phyloP scores from a whole-genome alignment of 2,888 invertebrate genomes.

The Cephus sareptanus region DNA sequence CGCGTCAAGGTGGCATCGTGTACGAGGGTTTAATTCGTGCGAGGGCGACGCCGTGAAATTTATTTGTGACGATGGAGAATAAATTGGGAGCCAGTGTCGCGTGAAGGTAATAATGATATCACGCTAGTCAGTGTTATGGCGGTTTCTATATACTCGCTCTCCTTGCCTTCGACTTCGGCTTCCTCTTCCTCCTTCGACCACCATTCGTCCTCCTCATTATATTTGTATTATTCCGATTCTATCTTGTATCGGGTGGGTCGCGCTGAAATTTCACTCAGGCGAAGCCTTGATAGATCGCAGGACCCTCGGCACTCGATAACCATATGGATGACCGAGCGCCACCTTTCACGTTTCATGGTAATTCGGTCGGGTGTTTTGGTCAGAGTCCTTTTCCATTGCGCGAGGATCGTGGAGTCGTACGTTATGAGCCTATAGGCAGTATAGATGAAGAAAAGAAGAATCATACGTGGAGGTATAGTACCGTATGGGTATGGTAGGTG shows the following conservation, averaged over 20 bases:
- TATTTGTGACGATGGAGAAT: slow-evolving; percentile 30
- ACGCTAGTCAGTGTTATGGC: slow-evolving; percentile 14
- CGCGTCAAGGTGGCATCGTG: neutral
- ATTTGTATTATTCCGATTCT: slow-evolving; percentile 10
- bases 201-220: slow-evolving; percentile 1
- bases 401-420: neutral
- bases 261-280: slow-evolving; percentile 2
- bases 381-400: neutral
- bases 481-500: neutral
- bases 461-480: neutral
- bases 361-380: neutral
- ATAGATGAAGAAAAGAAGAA: neutral
- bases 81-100: slow-evolving; percentile 38
- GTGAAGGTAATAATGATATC: slow-evolving; percentile 47
- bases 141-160: neutral
- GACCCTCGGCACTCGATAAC: neutral
- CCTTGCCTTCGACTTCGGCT: neutral
- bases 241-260: slow-evolving; percentile 1
- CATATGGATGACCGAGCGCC: slow-evolving; percentile 5
- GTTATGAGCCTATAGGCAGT: neutral
- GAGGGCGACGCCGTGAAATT: slow-evolving; percentile 36
- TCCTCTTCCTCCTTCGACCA: neutral
- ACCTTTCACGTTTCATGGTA: slow-evolving; percentile 5
- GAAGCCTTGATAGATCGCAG: slow-evolving; percentile 4
- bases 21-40: neutral